Conservation (phyloP, 1,140 invertebrate species). For the Apis laboriosa region DNA sequence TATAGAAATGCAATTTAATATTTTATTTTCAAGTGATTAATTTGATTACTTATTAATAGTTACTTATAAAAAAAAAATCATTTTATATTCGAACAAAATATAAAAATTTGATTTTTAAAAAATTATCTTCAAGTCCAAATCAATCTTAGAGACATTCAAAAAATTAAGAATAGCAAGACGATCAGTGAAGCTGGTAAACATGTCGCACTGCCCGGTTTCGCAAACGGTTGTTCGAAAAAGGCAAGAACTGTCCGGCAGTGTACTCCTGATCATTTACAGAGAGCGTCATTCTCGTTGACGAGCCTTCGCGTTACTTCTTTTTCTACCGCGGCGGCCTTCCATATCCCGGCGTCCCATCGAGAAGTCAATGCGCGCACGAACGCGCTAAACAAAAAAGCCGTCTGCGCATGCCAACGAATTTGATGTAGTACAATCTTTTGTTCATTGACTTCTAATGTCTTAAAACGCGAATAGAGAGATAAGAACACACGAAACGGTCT, state of each 20-base stretch:
- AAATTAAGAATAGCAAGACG: constrained; percentile 18
- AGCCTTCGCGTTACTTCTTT: constrained; percentile 31
- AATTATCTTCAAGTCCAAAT: background rate
- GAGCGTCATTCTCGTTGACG: constrained; percentile 32
- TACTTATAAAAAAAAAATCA: too few species aligned
- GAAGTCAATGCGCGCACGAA: constrained; percentile 2
- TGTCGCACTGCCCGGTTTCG: constrained; percentile 1
- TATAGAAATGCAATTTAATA: too few species aligned
- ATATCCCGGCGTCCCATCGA: constrained; percentile 18
- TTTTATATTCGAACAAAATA: too few species aligned
- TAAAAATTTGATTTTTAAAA: too few species aligned
- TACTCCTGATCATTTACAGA: constrained; percentile 35
- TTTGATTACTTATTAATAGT: too few species aligned
- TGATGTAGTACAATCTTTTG: background rate
- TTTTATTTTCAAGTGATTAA: too few species aligned
- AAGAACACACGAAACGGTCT: background rate
- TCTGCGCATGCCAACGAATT: background rate
- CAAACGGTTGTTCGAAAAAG: constrained; percentile 19
- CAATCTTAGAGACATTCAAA: background rate
- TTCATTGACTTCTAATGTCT: background rate
- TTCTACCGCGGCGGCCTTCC: constrained; percentile 12
- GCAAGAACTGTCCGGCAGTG: constrained; percentile 21
- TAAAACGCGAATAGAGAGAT: background rate
- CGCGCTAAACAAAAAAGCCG: background rate
- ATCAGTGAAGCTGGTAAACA: background rate